These are phyloP conservation scores for Amblyopsis rosae DNA, from an alignment of 2,113 vertebrate genomes.

Conservation along the genomic window DNA sequence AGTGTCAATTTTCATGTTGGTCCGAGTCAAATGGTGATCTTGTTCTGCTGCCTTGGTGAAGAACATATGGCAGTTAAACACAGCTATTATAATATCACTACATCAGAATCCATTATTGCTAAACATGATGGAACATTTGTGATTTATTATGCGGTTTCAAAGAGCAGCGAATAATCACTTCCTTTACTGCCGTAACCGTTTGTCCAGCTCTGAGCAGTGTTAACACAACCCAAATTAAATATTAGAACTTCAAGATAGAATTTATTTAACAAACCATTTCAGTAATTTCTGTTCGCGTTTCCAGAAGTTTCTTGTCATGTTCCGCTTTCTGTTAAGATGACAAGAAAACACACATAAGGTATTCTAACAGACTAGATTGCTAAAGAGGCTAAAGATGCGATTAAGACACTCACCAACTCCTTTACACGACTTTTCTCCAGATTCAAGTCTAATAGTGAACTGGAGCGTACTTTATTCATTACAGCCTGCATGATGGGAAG, in stretches of 20 bases:
- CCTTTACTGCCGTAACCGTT: too few species aligned
- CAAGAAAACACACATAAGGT: not conserved
- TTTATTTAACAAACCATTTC: conserved; percentile 84
- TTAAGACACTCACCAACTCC: conserved; percentile 84
- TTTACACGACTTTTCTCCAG: conserved; percentile 91
- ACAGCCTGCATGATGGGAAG: conserved; percentile 79
- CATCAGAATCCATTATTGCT: not conserved
- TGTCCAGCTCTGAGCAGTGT: too few species aligned
- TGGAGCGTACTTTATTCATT: conserved; percentile 86
- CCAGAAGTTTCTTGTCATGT: conserved; percentile 87
- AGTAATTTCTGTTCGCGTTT: conserved; percentile 85
- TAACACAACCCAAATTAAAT: not conserved
- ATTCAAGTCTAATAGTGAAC: conserved; percentile 87
- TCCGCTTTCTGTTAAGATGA: conserved; percentile 78
- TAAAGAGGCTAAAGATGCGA: not conserved
- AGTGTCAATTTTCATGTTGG: conserved; percentile 93
- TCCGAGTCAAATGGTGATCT: conserved; percentile 86
- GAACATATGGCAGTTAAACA: conserved; percentile 6
- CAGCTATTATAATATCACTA: not conserved
- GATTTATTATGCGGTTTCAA: too few species aligned
- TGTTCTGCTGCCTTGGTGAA: conserved; percentile 85
- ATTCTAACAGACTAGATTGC: not conserved
- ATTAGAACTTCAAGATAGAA: not conserved
- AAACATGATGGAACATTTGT: too few species aligned
- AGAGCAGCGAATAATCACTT: too few species aligned